A percentile compares a stretch with the other conserved stretches of the same genome.
phyloP scores from a whole-genome alignment of 2,113 vertebrate species.

The Macaca fascicularis region DNA sequence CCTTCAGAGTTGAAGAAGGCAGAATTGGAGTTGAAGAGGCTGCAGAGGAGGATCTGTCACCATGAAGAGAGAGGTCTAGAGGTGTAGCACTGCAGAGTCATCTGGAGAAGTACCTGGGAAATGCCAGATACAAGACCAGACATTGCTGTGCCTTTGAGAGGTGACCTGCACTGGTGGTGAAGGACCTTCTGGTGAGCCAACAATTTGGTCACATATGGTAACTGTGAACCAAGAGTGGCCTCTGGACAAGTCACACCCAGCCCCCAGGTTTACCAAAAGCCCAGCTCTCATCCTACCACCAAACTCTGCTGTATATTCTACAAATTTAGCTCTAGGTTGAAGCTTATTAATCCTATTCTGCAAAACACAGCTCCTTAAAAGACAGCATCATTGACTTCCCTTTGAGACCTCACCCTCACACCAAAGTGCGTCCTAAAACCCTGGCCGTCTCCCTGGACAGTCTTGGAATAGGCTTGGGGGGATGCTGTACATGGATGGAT shows the following conservation, averaged over 20 bases:
- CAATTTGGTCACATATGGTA: background rate
- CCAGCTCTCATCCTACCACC: background rate
- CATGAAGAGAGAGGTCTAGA: background rate
- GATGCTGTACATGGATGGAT: background rate
- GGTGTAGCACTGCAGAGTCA: background rate
- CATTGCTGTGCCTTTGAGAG: background rate
- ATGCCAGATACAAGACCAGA: background rate
- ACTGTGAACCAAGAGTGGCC: background rate
- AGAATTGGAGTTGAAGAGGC: background rate
- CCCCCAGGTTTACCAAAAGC: background rate
- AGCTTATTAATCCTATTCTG: background rate
- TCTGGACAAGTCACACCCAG: background rate
- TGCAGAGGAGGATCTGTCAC: background rate
- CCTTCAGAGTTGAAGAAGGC: background rate
- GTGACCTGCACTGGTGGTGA: background rate
- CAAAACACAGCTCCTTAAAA: background rate
- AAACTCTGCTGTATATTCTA: background rate
- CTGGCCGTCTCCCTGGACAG: background rate
- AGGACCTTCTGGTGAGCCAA: background rate
- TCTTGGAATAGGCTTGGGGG: background rate
- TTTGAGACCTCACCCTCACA: background rate
- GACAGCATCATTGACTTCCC: background rate
- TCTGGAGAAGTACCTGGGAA: background rate
- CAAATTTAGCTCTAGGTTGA: background rate
- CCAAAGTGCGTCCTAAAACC: too few relatives aligned